phyloP scores from a whole-genome alignment of 2,888 invertebrate genomes.

The Diloba caeruleocephala region DNA sequence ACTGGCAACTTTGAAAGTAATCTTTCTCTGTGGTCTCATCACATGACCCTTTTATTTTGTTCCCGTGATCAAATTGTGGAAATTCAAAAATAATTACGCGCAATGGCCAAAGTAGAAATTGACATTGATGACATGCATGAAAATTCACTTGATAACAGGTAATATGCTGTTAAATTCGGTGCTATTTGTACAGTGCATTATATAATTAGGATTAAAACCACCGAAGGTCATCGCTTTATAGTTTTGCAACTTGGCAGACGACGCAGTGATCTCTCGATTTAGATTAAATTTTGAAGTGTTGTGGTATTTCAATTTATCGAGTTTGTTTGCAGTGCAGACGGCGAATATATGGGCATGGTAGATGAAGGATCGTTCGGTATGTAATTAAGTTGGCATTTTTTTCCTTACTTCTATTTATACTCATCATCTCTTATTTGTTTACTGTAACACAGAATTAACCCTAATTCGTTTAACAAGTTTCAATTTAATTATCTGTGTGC shows the following conservation, averaged over 20 bases:
- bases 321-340: conserved; percentile 83
- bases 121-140: conserved; percentile 90
- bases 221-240: conserved; percentile 81
- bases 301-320: conserved; percentile 53
- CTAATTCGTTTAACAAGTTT: conserved; percentile 38
- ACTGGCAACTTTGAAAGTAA: conserved; percentile 42
- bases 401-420: conserved; percentile 8
- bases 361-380: conserved; percentile 82
- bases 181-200: conserved; percentile 64
- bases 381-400: conserved; percentile 42
- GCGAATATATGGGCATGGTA: conserved; percentile 83
- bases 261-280: conserved; percentile 58
- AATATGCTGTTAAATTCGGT: conserved; percentile 62
- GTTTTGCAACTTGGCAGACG: conserved; percentile 80
- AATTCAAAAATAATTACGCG: conserved; percentile 90
- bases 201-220: conserved; percentile 75
- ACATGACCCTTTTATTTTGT: conserved; percentile 93
- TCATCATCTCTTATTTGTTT: conserved; percentile 37
- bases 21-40: conserved; percentile 81
- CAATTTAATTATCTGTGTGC: conserved; percentile 63
- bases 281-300: conserved; percentile 55
- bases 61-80: conserved; percentile 92
- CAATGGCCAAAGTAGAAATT: conserved; percentile 87
- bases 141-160: conserved; percentile 90
- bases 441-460: conserved; percentile 29